These are phyloP conservation scores for Gryon sp. DNA, from an alignment of 1,140 invertebrate species.

Conservation along the genomic window DNA sequence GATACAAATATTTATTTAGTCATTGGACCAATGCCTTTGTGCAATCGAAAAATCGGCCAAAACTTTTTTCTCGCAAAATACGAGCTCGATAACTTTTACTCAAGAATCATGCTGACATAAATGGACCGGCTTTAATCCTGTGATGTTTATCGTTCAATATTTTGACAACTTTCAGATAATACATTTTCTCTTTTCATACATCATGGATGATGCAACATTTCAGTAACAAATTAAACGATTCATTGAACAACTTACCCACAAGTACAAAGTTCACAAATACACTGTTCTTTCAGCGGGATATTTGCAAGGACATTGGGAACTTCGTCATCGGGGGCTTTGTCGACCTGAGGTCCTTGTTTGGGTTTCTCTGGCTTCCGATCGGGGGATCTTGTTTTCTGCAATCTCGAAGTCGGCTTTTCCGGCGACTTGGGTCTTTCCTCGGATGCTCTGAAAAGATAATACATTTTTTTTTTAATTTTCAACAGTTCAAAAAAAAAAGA, in stretches of 20 bases:
- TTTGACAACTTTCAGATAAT: too few relatives aligned
- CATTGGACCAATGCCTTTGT: slow-evolving; percentile 20
- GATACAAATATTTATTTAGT: slow-evolving; percentile 55
- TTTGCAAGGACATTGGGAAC: slow-evolving; percentile 68
- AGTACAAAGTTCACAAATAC: slow-evolving; percentile 93
- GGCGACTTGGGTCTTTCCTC: slow-evolving; percentile 65
- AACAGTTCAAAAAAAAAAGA: too few relatives aligned
- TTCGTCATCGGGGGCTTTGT: background rate
- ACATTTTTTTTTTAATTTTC: too few relatives aligned
- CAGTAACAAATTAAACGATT: too few relatives aligned
- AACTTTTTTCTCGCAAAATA: background rate
- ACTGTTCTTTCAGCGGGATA: slow-evolving; percentile 85
- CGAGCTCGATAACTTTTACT: too few relatives aligned
- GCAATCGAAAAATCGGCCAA: slow-evolving; percentile 17
- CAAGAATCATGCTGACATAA: too few relatives aligned
- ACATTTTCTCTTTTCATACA: too few relatives aligned
- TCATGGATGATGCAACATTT: too few relatives aligned
- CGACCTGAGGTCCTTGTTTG: slow-evolving; percentile 51
- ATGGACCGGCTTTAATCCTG: too few relatives aligned
- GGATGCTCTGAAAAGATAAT: slow-evolving; percentile 60
- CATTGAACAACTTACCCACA: slow-evolving; percentile 86
- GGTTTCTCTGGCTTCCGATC: slow-evolving; percentile 60
- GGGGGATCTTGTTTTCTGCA: slow-evolving; percentile 49
- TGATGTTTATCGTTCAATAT: too few relatives aligned
- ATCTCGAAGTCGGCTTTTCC: slow-evolving; percentile 62